Base-by-base conservation (phyloP, 1,140 invertebrate genomes). In the Diuraphis noxia region DNA sequence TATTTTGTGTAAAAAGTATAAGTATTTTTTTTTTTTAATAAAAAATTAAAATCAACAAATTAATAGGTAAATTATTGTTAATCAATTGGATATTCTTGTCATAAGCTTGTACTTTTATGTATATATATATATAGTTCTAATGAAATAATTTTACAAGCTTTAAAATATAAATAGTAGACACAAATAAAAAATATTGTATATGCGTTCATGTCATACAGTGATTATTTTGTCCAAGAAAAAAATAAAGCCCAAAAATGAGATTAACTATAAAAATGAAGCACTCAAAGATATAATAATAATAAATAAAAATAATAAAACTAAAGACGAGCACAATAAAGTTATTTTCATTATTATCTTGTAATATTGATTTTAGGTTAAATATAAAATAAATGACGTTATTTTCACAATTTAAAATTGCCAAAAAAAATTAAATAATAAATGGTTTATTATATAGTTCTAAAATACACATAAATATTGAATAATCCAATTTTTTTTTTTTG, bases 261-360 rank as follows among this genome's bases (percentile, higher is more conserved):
- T 77, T 77, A 89, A 89, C 30, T 89, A 89, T 40, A 81, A 90
- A 79, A 91, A 81, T 91, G 77, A 52, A 91, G 46, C 89, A 91
- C 88, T 90, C 88, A 49, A 90, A 36, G 38, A 90, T 81, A 82
- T 46, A 79, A 90, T 90, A 34, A 89, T 89, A 41, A 89, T 46
- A 88, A 88, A 52, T 36, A 84, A 88, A 72, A 46, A 90, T 81
- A 90, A 90, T 19, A 90, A 88, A 82, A 91, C 89, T 91, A 91
- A 90, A 90, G 77, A 91, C 43, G 77, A 91, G 89, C 41, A 81
- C 36, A 82, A 91, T 91, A 82, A 72, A 79, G 41, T 79, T 77
- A 79, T 81, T 86, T 86, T 86, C 40, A 84, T 85, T n/a, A 89
- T 91, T 72, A 34, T 91, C 52, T 46, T 91, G 77, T 90, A 36